Evolutionary conservation across 1,140 invertebrate species (phyloP), one percentile per base, ranked within the genome.

Genomic region (Drosophila lacertosa): DNA sequence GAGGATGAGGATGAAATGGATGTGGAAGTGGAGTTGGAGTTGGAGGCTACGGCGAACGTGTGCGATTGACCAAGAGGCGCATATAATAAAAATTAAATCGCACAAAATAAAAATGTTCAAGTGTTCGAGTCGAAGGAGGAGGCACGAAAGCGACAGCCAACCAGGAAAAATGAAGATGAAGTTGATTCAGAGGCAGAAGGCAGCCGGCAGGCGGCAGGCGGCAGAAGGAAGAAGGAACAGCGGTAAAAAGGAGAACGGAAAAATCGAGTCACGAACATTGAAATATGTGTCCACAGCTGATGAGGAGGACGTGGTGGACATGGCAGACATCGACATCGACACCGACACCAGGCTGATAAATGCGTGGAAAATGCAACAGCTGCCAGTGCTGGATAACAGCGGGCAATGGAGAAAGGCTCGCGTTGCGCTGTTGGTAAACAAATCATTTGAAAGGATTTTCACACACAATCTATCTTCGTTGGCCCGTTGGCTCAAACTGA

Each of bases 391-490:
- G 82, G 73, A 80, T 84, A 86, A 72, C 63, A 72, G 68, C 68
- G 59, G 68, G 70, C 63, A 48, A 24, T 32, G 77, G 63, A 69
- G 73, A 69, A 57, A 67, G 65, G 77, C 63, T 18, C 39, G 57
- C 74, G 77, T 44, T 68, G 79, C 71, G 69, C 72, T 84, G 81
- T 88, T 88, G 82, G 83, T 88, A 88, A 88, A 88, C 82, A 88
- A 88, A 88, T 88, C 82, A 88, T 88, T 88, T 88, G 74, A 88
- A 88, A 88, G 82, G 82, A 89, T 88, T 88, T 88, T 88, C 82
- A 88, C 82, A 88, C 82, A 88, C 82, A 88, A 88, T 88, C 78
- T 77, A 88, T 88, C 82, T 88, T 88, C 82, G 82, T 68, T 63
- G 16, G 50, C 10, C 51, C 55, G n/a, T n/a, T n/a, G 40, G 68